Evolutionary conservation across 2,797 vertebrate genomes (phyloP).

Genomic region (Lophius americanus): DNA sequence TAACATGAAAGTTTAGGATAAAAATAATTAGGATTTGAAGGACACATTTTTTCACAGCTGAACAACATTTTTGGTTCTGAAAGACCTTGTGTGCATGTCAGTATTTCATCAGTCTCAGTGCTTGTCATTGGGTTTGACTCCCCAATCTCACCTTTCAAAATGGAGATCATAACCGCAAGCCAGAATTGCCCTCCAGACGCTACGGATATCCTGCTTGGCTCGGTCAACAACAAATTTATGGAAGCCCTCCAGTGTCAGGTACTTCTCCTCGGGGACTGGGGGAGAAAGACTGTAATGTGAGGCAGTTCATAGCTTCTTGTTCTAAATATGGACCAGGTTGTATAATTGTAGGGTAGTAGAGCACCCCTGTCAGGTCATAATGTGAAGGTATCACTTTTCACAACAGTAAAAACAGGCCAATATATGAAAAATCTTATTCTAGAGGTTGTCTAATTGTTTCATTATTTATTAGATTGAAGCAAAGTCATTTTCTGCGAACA

Average conservation of each 20-base stretch:
- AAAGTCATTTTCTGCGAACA: background rate
- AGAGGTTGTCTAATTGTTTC: too few species aligned
- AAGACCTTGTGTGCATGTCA: background rate
- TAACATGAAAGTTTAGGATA: too few species aligned
- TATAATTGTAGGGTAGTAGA: background rate
- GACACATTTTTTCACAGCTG: background rate
- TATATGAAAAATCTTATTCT: background rate
- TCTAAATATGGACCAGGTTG: background rate
- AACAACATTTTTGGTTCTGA: slow-evolving; percentile 1
- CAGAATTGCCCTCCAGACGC: slow-evolving; percentile 95
- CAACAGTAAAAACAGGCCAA: background rate
- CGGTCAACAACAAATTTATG: slow-evolving; percentile 95
- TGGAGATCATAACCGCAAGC: slow-evolving; percentile 97
- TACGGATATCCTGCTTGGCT: slow-evolving; percentile 97
- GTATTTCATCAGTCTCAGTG: slow-evolving; percentile 2
- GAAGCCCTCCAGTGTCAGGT: slow-evolving; percentile 95
- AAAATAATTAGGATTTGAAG: background rate
- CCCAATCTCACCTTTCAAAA: slow-evolving; percentile 90
- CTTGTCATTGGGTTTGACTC: slow-evolving; percentile 1
- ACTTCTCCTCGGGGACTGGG: slow-evolving; percentile 94
- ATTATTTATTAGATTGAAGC: background rate
- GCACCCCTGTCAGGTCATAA: background rate
- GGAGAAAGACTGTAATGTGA: slow-evolving; percentile 28
- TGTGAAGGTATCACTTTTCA: too few species aligned
- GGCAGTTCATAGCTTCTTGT: background rate